These are phyloP conservation scores for Temnothorax nylanderi DNA, from an alignment of 1,140 invertebrate species.

Conservation along the genomic window DNA sequence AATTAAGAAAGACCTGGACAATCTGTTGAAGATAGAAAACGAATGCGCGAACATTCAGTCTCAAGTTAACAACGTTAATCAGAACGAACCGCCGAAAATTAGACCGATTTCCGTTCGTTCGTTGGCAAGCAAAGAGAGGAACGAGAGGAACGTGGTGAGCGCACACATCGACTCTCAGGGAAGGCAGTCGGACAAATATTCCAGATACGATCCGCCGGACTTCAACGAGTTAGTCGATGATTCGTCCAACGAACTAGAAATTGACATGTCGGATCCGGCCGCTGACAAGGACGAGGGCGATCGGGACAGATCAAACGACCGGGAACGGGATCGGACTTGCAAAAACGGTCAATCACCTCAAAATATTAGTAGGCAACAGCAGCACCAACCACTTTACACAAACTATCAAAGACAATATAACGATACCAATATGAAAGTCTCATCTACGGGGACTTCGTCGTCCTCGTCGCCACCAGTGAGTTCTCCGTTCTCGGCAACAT, in stretches of 20 bases:
- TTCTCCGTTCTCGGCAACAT: constrained; percentile 89
- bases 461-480: constrained; percentile 83
- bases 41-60: constrained; percentile 85
- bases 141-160: constrained; percentile 76
- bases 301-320: constrained; percentile 83
- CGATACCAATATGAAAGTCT: constrained; percentile 77
- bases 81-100: constrained; percentile 71
- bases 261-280: constrained; percentile 90
- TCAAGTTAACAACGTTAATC: constrained; percentile 71
- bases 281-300: constrained; percentile 85
- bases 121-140: constrained; percentile 79
- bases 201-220: constrained; percentile 90
- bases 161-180: constrained; percentile 70
- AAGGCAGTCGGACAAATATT: constrained; percentile 81
- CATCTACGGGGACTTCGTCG: constrained; percentile 73
- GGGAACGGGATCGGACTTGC: constrained; percentile 83
- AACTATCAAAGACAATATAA: constrained; percentile 81
- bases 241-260: constrained; percentile 92
- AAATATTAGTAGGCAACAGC: constrained; percentile 68
- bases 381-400: constrained; percentile 69
- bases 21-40: constrained; percentile 86
- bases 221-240: constrained; percentile 93
- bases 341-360: constrained; percentile 84
- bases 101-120: constrained; percentile 68
- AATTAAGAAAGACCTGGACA: constrained; percentile 84